Base-by-base conservation (phyloP, 2,888 invertebrate species). In the Mesorhabditis belari region DNA sequence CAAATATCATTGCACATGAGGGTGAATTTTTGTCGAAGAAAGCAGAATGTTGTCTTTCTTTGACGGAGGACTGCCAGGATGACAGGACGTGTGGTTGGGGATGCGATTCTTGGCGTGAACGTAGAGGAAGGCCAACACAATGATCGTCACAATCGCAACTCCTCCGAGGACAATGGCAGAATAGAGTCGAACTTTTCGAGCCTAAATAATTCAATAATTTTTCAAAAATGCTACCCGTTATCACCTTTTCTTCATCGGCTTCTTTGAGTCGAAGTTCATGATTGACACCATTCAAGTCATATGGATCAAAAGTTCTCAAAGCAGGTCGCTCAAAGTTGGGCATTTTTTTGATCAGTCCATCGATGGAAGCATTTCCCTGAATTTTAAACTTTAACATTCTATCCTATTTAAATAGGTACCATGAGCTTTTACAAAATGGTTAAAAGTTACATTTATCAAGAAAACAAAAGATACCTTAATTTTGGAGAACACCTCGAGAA, bases 271-370 rank as follows among this genome's bases (percentile, higher is more conserved):
- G 67, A 63, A 76, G 67, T 44, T 78, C 77, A 54, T 71, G 67
- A 29, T 77, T 71, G 55, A 79, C 57, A 49, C 75, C 63, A 60
- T 75, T 77, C 67, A 79, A 74, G 63, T 79, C 79, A 57, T 79
- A 79, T 4, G 79, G 77, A 4, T 73, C 67, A 64, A 79, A 79
- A 1, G 79, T 79, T 2, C 69, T 62, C 27, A 74, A 61, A 25
- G 65, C 70, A 2, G 77, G 72, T 21, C 71, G 65, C 28, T 72
- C 76, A 57, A 77, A 78, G 5, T 65, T 70, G 9, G 79, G 79
- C 49, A 79, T 61, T 56, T 80, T 79, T 27, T 67, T 60, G 23
- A 79, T 64, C 53, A 79, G 65, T 27, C 79, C 77, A 23, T 79
- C 79, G 25, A 79, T 67, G 6, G 74, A 60, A 21, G 71, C 62